A percentile compares a stretch with the other conserved stretches of the same genome.
Conservation (phyloP, 2,797 vertebrate genomes). For the Lithobates sylvaticus region DNA sequence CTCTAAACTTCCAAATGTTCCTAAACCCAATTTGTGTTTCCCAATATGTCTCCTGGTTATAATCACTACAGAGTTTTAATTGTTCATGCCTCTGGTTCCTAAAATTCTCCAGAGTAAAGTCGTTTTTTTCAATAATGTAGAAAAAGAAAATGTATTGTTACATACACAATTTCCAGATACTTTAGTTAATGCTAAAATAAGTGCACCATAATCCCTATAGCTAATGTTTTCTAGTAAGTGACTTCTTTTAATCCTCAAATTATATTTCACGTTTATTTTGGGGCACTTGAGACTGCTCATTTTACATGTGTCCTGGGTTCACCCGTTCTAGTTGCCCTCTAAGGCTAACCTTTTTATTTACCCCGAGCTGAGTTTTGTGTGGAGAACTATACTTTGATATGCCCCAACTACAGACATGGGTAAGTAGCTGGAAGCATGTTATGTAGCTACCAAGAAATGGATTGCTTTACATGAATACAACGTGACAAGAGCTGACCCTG, state of each 20-base stretch:
- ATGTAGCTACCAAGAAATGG: slow-evolving; percentile 65
- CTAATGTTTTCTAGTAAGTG: no score
- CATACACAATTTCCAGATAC: neutral
- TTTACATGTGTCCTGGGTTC: slow-evolving; percentile 36
- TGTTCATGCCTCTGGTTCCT: neutral
- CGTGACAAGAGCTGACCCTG: slow-evolving; percentile 68
- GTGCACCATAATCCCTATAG: no score
- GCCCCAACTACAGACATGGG: slow-evolving; percentile 53
- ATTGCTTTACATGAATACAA: slow-evolving; percentile 65
- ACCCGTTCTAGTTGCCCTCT: slow-evolving; percentile 28
- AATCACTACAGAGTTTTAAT: neutral
- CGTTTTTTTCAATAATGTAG: neutral
- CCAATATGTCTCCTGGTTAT: neutral
- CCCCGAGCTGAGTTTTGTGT: slow-evolving; percentile 31
- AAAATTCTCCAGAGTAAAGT: no score
- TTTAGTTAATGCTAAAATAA: neutral
- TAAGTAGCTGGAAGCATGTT: slow-evolving; percentile 64
- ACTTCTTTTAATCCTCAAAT: no score
- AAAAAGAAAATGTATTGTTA: neutral
- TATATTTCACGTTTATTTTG: neutral
- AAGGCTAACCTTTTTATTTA: slow-evolving; percentile 22
- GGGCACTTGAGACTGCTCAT: slow-evolving; percentile 11
- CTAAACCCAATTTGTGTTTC: neutral
- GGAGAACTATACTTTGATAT: slow-evolving; percentile 52
- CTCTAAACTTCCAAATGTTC: no score